Evolutionary conservation across 2,113 vertebrate species (phyloP).

Genomic region (Bujurquina vittata): DNA sequence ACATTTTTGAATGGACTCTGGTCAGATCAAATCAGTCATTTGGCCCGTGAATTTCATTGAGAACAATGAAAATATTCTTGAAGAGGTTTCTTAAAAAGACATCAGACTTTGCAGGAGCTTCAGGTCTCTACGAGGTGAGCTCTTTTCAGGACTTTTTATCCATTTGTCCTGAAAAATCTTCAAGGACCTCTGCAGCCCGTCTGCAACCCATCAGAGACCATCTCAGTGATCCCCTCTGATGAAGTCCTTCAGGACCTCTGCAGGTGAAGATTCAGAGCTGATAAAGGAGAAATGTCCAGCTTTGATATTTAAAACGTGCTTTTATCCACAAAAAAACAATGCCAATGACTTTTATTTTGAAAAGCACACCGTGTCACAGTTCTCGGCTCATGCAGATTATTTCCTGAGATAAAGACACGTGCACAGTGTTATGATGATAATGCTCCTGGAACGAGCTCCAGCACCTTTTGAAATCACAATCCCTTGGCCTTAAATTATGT

Average conservation of each 20-base stretch:
- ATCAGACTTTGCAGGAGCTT: too few species aligned
- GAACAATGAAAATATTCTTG: too few species aligned
- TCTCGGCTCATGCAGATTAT: background rate
- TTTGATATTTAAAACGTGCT: background rate
- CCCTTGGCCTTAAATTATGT: background rate
- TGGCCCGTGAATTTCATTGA: background rate
- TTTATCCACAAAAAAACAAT: background rate
- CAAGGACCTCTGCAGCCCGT: too few species aligned
- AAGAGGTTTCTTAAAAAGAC: too few species aligned
- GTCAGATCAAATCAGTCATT: background rate
- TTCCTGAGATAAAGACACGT: background rate
- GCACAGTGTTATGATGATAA: background rate
- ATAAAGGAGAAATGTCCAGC: background rate
- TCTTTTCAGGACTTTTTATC: too few species aligned
- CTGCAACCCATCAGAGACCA: too few species aligned
- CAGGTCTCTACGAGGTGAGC: too few species aligned
- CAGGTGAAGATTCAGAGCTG: background rate
- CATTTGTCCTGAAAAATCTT: too few species aligned
- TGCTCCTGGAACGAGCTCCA: background rate
- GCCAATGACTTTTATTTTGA: background rate
- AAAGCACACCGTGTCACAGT: background rate
- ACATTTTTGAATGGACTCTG: background rate
- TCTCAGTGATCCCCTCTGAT: too few species aligned
- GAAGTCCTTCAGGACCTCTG: background rate
- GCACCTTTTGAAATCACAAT: too few species aligned